phyloP scores from a whole-genome alignment of 2,113 vertebrate genomes.

The Rhabdornis inornatus region DNA sequence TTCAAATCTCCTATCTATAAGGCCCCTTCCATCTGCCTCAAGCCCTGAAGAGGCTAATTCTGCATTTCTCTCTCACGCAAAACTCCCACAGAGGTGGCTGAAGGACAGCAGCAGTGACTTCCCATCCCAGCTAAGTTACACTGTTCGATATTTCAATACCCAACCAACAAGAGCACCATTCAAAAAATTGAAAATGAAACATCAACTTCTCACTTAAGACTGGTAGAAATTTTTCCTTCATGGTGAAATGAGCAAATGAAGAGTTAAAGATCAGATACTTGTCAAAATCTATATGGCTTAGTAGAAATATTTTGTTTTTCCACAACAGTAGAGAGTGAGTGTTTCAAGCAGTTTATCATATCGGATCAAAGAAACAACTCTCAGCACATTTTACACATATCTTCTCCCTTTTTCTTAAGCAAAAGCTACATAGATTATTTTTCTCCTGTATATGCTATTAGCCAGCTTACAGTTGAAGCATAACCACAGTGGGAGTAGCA shows the following conservation, averaged over 20 bases:
- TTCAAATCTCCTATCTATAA: not conserved
- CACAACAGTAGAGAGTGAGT: not conserved
- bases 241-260: not conserved
- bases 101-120: not conserved
- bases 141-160: not conserved
- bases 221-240: not conserved
- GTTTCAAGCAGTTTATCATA: not conserved
- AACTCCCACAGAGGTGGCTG: not conserved
- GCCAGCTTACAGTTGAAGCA: conserved; percentile 9
- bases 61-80: not conserved
- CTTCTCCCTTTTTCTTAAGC: not conserved
- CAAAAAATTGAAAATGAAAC: not conserved
- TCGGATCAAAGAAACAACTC: conserved; percentile 3
- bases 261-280: not conserved
- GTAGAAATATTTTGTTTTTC: not conserved
- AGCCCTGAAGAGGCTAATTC: not conserved
- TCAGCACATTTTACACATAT: not conserved
- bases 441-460: not conserved
- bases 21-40: not conserved
- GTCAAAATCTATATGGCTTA: conserved; percentile 13
- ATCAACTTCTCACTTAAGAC: not conserved
- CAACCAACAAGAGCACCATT: not conserved
- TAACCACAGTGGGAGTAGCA: conserved; percentile 9
- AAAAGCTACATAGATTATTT: not conserved
- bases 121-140: not conserved